phyloP scores from a whole-genome alignment of 2,797 vertebrate genomes.

The Diceros bicornis region DNA sequence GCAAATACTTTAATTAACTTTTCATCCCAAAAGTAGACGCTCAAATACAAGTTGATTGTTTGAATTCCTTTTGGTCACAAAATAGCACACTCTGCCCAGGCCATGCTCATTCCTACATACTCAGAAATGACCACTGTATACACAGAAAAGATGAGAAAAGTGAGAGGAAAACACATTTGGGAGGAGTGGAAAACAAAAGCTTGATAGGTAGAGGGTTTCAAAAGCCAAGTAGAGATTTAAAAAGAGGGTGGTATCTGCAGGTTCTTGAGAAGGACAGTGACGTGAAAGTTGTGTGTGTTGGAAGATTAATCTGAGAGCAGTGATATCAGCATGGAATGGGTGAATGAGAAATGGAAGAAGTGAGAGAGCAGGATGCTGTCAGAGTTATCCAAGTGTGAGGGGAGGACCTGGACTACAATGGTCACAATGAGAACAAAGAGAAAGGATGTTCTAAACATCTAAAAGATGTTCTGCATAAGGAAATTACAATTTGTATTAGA shows the following conservation, averaged over 20 bases:
- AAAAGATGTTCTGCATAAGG: neutral
- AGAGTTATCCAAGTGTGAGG: neutral
- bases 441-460: neutral
- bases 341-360: neutral
- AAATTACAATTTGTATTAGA: neutral
- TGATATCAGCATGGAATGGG: neutral
- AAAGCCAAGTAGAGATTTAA: neutral
- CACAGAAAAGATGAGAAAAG: neutral
- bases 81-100: neutral
- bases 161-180: neutral
- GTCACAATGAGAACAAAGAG: neutral
- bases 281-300: neutral
- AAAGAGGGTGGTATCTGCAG: neutral
- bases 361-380: neutral
- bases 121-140: neutral
- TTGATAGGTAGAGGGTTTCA: neutral
- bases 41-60: neutral
- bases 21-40: neutral
- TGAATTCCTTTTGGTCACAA: neutral
- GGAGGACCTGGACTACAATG: neutral
- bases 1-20: neutral
- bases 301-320: neutral
- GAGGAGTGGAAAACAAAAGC: neutral
- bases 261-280: neutral
- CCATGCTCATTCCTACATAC: too few species aligned